Conservation (phyloP, 2,888 invertebrate species). For the Scotopteryx bipunctaria region DNA sequence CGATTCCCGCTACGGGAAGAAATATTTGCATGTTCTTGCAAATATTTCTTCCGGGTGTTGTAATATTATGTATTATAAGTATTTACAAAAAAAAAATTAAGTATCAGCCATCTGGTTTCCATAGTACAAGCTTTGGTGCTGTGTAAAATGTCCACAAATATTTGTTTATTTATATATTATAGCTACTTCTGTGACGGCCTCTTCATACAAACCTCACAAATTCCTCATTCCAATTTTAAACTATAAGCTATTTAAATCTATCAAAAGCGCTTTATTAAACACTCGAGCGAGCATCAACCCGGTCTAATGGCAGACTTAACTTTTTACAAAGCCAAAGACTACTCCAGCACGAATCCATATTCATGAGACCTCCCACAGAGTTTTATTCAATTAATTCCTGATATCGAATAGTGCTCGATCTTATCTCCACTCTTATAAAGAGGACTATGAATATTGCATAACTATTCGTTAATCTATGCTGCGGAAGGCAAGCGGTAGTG, state of each 20-base stretch:
- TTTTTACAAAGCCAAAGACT: slow-evolving; percentile 63
- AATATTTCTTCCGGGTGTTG: too few species aligned
- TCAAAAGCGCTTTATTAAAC: slow-evolving; percentile 20
- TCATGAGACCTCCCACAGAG: slow-evolving; percentile 67
- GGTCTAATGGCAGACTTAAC: slow-evolving; percentile 59
- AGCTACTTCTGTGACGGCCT: too few species aligned
- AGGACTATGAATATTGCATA: slow-evolving; percentile 45
- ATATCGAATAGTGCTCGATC: slow-evolving; percentile 52
- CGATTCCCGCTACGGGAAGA: too few species aligned
- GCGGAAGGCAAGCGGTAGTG: background rate
- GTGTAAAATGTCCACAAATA: too few species aligned
- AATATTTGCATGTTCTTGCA: too few species aligned
- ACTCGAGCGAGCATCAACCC: slow-evolving; percentile 32
- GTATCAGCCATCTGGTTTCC: too few species aligned
- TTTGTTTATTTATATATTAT: too few species aligned
- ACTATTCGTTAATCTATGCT: background rate
- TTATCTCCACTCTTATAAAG: slow-evolving; percentile 49
- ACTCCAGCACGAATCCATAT: slow-evolving; percentile 70
- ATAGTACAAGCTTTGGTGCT: too few species aligned
- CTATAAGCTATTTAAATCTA: background rate
- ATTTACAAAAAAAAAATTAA: too few species aligned
- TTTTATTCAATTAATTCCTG: slow-evolving; percentile 78
- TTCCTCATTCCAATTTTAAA: background rate
- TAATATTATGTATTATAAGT: too few species aligned
- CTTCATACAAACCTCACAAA: too few species aligned